These are phyloP conservation scores for Ectemnius cavifrons DNA, from an alignment of 2,888 invertebrate species.

Conservation along the genomic window DNA sequence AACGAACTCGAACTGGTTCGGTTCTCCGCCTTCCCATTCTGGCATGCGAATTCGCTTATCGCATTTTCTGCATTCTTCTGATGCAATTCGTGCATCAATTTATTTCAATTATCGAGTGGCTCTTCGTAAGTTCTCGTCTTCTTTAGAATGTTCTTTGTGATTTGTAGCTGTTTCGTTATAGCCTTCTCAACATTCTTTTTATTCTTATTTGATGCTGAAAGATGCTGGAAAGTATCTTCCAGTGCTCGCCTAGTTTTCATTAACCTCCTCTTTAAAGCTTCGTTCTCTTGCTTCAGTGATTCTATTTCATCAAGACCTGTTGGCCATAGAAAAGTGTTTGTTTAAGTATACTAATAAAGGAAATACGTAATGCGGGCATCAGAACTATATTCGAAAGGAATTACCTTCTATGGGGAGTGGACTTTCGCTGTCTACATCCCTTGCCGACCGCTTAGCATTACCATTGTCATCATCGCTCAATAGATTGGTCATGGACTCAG, in stretches of 20 bases:
- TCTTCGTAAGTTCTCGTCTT: constrained; percentile 76
- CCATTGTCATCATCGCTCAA: constrained; percentile 73
- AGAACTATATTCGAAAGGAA: too few relatives aligned
- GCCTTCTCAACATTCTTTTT: constrained; percentile 91
- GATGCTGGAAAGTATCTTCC: constrained; percentile 87
- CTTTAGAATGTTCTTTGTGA: constrained; percentile 74
- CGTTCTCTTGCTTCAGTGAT: constrained; percentile 83
- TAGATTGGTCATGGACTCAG: constrained; percentile 76
- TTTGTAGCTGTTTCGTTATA: constrained; percentile 79
- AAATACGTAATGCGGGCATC: too few relatives aligned
- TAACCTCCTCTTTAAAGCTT: constrained; percentile 85
- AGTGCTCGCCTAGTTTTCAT: constrained; percentile 86
- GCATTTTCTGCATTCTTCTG: neutral
- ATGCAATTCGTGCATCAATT: neutral
- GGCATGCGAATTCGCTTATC: neutral
- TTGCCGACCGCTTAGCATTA: constrained; percentile 59
- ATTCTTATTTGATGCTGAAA: constrained; percentile 87
- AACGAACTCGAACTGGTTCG: neutral
- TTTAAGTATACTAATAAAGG: neutral
- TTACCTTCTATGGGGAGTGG: constrained; percentile 74
- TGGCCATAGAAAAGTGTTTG: constrained; percentile 14
- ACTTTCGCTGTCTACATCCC: constrained; percentile 70
- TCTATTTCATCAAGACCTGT: constrained; percentile 77
- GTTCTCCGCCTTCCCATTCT: neutral
- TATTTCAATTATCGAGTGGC: constrained; percentile 65